These are phyloP conservation scores for Anoncus sp. DNA, from an alignment of 2,888 invertebrate genomes.

Conservation along the genomic window DNA sequence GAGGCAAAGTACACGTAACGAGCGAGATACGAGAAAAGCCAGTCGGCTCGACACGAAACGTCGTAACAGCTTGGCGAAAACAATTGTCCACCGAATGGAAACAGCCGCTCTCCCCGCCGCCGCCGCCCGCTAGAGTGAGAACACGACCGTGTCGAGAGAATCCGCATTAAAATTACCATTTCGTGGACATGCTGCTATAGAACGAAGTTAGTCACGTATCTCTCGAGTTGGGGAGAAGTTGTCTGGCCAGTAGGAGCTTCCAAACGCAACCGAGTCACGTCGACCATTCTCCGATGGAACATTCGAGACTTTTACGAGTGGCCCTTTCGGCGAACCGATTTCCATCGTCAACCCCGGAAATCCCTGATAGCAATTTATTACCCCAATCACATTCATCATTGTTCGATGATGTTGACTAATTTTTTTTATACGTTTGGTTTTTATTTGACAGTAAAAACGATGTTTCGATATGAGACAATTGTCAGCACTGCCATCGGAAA, in stretches of 20 bases:
- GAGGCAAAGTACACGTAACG: constrained; percentile 21
- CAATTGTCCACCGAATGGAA: constrained; percentile 29
- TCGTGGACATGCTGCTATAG: constrained; percentile 36
- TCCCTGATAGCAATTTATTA: constrained; percentile 17
- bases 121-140: neutral
- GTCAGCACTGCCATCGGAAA: too few relatives aligned
- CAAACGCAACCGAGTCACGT: constrained; percentile 48
- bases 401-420: too few relatives aligned
- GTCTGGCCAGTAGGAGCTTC: constrained; percentile 18
- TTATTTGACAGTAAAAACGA: too few relatives aligned
- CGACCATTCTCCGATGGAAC: constrained; percentile 39
- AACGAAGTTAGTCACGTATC: constrained; percentile 55
- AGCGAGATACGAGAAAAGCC: constrained; percentile 22
- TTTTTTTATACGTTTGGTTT: neutral
- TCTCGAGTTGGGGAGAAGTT: constrained; percentile 17
- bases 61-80: constrained; percentile 58
- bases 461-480: too few relatives aligned
- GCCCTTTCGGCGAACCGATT: constrained; percentile 41
- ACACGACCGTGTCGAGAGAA: constrained; percentile 29
- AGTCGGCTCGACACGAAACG: constrained; percentile 41
- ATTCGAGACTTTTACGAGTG: constrained; percentile 51
- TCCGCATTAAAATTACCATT: constrained; percentile 57
- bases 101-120: constrained; percentile 1
- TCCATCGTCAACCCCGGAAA: constrained; percentile 20
- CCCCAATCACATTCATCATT: neutral